Evolutionary conservation across 2,888 invertebrate genomes (phyloP).

Genomic region (Rhaphigaster nebulosa): DNA sequence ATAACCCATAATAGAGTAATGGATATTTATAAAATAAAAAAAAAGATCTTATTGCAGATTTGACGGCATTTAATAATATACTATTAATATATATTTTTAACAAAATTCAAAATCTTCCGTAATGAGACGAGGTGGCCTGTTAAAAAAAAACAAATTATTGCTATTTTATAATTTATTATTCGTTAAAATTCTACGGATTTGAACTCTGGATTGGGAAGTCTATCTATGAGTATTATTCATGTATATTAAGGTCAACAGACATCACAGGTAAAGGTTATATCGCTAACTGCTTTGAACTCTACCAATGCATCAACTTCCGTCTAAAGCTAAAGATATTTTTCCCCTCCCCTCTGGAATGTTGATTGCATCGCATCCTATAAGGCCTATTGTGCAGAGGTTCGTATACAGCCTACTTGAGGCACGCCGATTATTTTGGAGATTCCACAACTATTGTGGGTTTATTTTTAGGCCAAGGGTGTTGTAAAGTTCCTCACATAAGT

Average conservation of each 20-base stretch:
- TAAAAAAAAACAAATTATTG: no score
- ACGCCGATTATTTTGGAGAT: background rate
- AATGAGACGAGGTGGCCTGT: no score
- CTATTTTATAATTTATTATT: no score
- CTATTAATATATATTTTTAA: no score
- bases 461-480: background rate
- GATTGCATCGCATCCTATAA: conserved; percentile 9
- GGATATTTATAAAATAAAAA: no score
- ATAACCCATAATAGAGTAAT: background rate
- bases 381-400: conserved; percentile 6
- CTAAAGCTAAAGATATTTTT: conserved; percentile 8
- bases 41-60: no score
- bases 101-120: no score
- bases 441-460: conserved; percentile 12
- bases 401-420: background rate
- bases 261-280: background rate
- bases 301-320: background rate
- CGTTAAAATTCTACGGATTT: no score
- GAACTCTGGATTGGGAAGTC: no score
- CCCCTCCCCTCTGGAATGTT: background rate
- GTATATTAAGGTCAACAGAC: no score
- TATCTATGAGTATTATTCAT: no score
- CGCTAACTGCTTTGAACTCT: background rate
- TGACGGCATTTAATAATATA: no score
- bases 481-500: background rate